phyloP scores from a whole-genome alignment of 1,140 invertebrate genomes.

The Drosophila subpulchrella region DNA sequence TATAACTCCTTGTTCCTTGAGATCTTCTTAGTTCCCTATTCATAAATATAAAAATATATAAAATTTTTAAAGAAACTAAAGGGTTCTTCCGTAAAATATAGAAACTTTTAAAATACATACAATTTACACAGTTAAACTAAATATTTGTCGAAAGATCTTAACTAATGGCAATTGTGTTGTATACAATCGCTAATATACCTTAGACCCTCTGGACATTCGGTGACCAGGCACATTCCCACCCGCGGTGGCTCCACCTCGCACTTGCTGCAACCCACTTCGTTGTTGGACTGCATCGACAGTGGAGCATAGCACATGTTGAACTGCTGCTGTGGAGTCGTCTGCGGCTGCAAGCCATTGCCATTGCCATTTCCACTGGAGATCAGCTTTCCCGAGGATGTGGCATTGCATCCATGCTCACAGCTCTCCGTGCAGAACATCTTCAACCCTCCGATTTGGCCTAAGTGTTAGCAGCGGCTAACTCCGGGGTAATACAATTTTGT shows the following conservation, averaged over 20 bases:
- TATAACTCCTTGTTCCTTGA: no score
- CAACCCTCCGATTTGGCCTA: background rate
- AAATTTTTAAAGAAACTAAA: no score
- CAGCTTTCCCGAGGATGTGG: constrained; percentile 19
- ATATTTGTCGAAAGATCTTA: no score
- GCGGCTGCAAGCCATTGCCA: background rate
- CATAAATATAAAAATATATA: no score
- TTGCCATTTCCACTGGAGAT: constrained; percentile 6
- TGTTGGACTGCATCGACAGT: constrained; percentile 2
- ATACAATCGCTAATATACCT: no score
- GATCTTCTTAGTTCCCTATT: no score
- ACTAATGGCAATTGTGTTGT: no score
- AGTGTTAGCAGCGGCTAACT: constrained; percentile 1
- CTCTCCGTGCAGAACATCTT: constrained; percentile 61
- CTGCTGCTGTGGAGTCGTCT: constrained; percentile 2
- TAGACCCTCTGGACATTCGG: constrained; percentile 60
- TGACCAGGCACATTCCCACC: constrained; percentile 61
- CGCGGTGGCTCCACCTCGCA: constrained; percentile 23
- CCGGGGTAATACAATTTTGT: constrained; percentile 25
- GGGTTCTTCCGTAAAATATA: no score
- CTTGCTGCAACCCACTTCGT: constrained; percentile 4
- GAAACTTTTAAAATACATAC: no score
- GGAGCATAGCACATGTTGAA: constrained; percentile 29
- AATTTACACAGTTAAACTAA: no score
- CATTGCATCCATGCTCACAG: constrained; percentile 51